phyloP scores from a whole-genome alignment of 2,797 vertebrate species.

The Xenops minutus region DNA sequence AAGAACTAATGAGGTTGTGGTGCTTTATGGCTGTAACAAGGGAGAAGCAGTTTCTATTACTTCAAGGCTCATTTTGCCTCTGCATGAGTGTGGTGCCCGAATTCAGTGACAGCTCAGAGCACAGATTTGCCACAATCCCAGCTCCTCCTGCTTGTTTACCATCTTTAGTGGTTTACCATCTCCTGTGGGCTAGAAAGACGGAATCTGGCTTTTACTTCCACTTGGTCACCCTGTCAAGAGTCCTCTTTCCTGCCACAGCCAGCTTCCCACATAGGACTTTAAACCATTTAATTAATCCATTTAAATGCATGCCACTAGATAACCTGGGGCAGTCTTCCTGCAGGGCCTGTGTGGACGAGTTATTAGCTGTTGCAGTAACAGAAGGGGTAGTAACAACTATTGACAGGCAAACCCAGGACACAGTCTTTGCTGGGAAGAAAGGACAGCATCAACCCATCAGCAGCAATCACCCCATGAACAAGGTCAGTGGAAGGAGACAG shows the following conservation, averaged over 20 bases:
- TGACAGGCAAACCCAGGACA: background rate
- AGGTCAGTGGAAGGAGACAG: background rate
- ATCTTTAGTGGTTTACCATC: background rate
- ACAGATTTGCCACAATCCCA: background rate
- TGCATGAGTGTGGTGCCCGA: background rate
- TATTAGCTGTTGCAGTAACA: background rate
- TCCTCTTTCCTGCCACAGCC: background rate
- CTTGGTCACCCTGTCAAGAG: background rate
- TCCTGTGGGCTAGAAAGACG: background rate
- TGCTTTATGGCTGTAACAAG: background rate
- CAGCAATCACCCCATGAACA: background rate
- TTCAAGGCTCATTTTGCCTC: background rate
- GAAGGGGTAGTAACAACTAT: background rate
- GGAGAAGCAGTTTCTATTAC: background rate
- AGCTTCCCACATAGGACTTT: background rate
- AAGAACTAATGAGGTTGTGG: background rate
- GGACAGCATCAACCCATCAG: background rate
- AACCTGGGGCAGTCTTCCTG: background rate
- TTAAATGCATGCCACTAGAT: background rate
- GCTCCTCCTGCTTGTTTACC: background rate
- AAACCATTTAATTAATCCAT: conserved; percentile 17
- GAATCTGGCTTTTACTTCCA: background rate
- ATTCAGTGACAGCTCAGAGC: background rate
- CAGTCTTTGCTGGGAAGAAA: background rate
- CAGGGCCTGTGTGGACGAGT: background rate